Percentiles rank a stretch among this genome's conserved stretches.
These are phyloP conservation scores for Cephus runcator DNA, from an alignment of 2,888 invertebrate genomes.

Conservation along the genomic window DNA sequence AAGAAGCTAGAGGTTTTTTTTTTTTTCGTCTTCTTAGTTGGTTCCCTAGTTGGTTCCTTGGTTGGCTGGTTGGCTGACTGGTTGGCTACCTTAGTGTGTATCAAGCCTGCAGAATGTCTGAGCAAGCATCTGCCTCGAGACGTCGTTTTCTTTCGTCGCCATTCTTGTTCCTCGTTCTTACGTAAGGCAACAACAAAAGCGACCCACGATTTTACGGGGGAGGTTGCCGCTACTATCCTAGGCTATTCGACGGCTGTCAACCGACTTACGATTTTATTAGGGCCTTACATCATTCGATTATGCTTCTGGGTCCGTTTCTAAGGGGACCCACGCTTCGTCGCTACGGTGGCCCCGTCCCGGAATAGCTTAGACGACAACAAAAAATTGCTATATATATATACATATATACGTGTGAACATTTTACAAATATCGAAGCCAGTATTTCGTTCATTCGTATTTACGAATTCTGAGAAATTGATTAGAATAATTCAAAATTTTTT, in stretches of 20 bases:
- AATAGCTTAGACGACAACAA: background rate
- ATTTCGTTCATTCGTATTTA: too few relatives aligned
- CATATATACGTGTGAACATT: background rate
- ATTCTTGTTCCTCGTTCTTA: slow-evolving; percentile 47
- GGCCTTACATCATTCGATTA: slow-evolving; percentile 62
- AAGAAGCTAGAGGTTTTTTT: slow-evolving; percentile 20
- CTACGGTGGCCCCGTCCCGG: background rate
- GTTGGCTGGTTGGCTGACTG: slow-evolving; percentile 21
- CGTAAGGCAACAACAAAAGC: slow-evolving; percentile 52
- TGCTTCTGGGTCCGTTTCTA: slow-evolving; percentile 28
- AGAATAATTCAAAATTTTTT: background rate
- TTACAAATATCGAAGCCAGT: background rate
- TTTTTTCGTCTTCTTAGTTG: slow-evolving; percentile 20
- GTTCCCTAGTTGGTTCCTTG: slow-evolving; percentile 15
- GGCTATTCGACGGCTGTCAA: slow-evolving; percentile 53
- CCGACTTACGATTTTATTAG: slow-evolving; percentile 64
- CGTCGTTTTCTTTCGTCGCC: slow-evolving; percentile 46
- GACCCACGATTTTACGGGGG: slow-evolving; percentile 55
- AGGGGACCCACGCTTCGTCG: background rate
- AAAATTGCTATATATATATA: background rate
- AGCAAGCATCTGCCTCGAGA: slow-evolving; percentile 55
- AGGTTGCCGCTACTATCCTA: slow-evolving; percentile 36
- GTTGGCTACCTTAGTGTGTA: background rate
- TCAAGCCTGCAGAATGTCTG: slow-evolving; percentile 40
- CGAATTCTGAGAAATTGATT: background rate